Base-by-base conservation (phyloP, 2,113 vertebrate genomes). In the Acinonyx jubatus region DNA sequence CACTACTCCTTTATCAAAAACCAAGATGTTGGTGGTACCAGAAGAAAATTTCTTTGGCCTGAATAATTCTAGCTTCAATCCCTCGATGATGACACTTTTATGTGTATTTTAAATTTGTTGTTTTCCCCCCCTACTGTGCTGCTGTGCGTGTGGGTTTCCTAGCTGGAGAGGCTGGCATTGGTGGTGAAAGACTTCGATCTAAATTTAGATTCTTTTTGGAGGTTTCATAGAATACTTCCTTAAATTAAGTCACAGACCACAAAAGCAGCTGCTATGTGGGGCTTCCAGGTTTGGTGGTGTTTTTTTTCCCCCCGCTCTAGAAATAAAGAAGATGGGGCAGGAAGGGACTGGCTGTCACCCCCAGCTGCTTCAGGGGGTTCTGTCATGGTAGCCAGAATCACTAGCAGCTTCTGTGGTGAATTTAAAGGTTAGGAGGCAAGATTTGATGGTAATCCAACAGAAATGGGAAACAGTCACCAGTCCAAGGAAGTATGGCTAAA, bases 181-280 rank as follows among this genome's bases (percentile, higher is more conserved):
- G n/a, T 96, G 91, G 93, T 98, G 97, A 96, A 98, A 97, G 91
- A 91, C 97, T 95, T 90, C 41, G 45, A 14, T 94, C 95, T 97
- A 97, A 98, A 97, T 98, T 97, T 97, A 97, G 89, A 79, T 16
- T 65, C 48, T 66, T 74, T 96, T 96, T 78, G 73, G 96, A 97
- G 96, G 68, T 94, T 97, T 97, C 57, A 10, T 93, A 69, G 95
- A 92, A 91, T 63, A 50, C 95, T 98, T 97, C 89, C 97, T 97
- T 92, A 93, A 91, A 91, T 91, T 91, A 86, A 98, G 89, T 86
- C 89, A 71, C 85, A 94, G 95, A 76, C 81, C 96, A 80, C 33
- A 84, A 45, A 94, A 71, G 50, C 55, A 45, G 38, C 93, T 91
- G 65, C 71, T 38, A 1, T 36, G 4, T 25, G 29, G 48, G 83